Conservation (phyloP, 2,888 invertebrate species). For the Horisme vitalbata region DNA sequence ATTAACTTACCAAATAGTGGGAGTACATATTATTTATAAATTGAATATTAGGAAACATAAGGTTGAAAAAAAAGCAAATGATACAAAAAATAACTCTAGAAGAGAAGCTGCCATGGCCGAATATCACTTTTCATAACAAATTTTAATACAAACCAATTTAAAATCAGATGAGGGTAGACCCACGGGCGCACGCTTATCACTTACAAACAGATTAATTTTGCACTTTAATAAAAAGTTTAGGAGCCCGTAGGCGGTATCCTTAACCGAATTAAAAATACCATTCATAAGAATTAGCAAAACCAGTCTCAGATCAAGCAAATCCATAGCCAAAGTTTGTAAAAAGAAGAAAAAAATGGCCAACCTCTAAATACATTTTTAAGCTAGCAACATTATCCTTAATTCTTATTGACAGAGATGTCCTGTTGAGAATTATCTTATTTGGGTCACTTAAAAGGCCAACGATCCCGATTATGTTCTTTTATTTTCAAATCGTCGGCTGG, state of each 20-base stretch:
- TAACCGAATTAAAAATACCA: slow-evolving; percentile 36
- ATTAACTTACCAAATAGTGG: too few species aligned
- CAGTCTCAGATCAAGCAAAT: slow-evolving; percentile 25
- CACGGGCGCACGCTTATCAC: slow-evolving; percentile 32
- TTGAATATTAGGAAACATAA: too few species aligned
- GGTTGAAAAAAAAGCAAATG: too few species aligned
- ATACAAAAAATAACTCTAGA: too few species aligned
- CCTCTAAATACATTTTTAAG: slow-evolving; percentile 46
- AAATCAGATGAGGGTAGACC: slow-evolving; percentile 25
- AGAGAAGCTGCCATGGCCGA: too few species aligned
- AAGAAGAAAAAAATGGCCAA: slow-evolving; percentile 33
- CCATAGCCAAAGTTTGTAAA: slow-evolving; percentile 12
- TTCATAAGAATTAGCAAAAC: slow-evolving; percentile 37
- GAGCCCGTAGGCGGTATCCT: slow-evolving; percentile 35
- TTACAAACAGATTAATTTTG: slow-evolving; percentile 36
- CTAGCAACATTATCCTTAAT: slow-evolving; percentile 73
- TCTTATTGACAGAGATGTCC: slow-evolving; percentile 69
- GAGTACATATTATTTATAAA: too few species aligned
- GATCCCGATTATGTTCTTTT: slow-evolving; percentile 69
- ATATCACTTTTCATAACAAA: slow-evolving; percentile 3
- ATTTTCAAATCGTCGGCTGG: slow-evolving; percentile 66
- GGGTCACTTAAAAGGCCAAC: slow-evolving; percentile 73
- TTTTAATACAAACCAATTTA: slow-evolving; percentile 23
- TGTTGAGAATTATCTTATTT: slow-evolving; percentile 70
- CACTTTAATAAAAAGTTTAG: slow-evolving; percentile 28